Evolutionary conservation across 2,113 vertebrate genomes (phyloP), one percentile per base, ranked within the genome.

Genomic region (Oryzias melastigma): DNA sequence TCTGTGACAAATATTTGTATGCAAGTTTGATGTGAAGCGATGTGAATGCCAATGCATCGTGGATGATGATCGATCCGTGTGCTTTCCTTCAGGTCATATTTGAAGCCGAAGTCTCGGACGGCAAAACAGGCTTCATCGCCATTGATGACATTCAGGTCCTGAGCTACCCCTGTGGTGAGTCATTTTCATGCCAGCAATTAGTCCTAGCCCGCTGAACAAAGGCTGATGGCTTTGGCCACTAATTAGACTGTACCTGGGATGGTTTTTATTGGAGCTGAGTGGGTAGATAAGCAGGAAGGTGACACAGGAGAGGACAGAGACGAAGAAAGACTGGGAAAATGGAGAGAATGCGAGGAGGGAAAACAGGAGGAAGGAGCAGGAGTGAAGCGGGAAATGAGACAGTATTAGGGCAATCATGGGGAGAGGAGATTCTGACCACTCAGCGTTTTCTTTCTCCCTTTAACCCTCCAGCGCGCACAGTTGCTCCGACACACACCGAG

Each of bases 161-260:
- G 85, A 99, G 97, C 87, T 99, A 99, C 82, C 97, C 97, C 56
- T 99, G 97, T 72, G 96, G 97, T 99, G 92, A 95, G 97, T 93
- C 80, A 81, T 88, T 91, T 90, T 91, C 89, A 91, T 91, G 89
- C 89, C 77, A 71, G 80, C 89, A 85, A 92, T 93, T 93, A 93
- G 90, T 90, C 88, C 87, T 81, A 83, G 81, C 63, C 76, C 67
- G 73, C 81, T 89, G 91, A 75, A 81, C 87, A 89, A 89, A 81
- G 62, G 80, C 75, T 82, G 82, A 69, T 88, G 79, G 83, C 73
- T 87, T 47, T 85, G 83, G 83, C 82, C 85, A 82, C 83, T 90
- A 88, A 88, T 90, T 90, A 88, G 82, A 87, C 85, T 71, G 78
- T 83, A 87, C 86, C 85, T 82, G 81, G 69, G 77, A 87, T 80